A percentile compares a stretch with the other conserved stretches of the same genome.
Conservation (phyloP, 1,140 invertebrate genomes). For the Leptinotarsa defecta region DNA sequence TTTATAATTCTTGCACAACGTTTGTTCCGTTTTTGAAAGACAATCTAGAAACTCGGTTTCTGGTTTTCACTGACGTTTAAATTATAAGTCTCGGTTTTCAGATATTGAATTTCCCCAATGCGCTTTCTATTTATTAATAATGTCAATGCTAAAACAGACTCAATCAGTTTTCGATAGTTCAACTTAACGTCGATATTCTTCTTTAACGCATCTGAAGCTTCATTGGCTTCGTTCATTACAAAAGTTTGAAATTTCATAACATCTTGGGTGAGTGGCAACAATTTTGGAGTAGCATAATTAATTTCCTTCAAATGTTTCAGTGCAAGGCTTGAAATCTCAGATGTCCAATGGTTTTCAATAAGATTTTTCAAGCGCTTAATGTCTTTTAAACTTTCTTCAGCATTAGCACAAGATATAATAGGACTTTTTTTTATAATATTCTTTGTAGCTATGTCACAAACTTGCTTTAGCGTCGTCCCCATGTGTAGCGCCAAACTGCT, state of each 20-base stretch:
- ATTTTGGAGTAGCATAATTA: slow-evolving; percentile 34
- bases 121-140: slow-evolving; percentile 38
- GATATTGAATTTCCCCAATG: slow-evolving; percentile 34
- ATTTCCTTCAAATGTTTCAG: slow-evolving; percentile 42
- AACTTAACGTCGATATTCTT: neutral
- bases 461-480: slow-evolving; percentile 32
- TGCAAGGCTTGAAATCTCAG: slow-evolving; percentile 38
- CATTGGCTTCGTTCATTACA: neutral
- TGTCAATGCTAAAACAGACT: slow-evolving; percentile 26
- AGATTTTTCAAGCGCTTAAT: slow-evolving; percentile 32
- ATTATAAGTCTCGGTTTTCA: slow-evolving; percentile 29
- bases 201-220: neutral
- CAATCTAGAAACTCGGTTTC: slow-evolving; percentile 34
- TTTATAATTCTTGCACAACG: slow-evolving; percentile 34
- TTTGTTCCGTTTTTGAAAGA: slow-evolving; percentile 27
- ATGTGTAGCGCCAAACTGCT: slow-evolving; percentile 39
- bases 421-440: slow-evolving; percentile 35
- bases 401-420: slow-evolving; percentile 24
- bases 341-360: slow-evolving; percentile 37
- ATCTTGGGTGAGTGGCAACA: slow-evolving; percentile 36
- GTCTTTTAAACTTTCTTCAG: slow-evolving; percentile 30
- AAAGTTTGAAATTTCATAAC: slow-evolving; percentile 37
- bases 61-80: neutral
- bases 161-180: neutral
- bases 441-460: slow-evolving; percentile 36